Conservation (phyloP, 35 echinoderm and acorn worm genomes). For the Apostichopus californicus region DNA sequence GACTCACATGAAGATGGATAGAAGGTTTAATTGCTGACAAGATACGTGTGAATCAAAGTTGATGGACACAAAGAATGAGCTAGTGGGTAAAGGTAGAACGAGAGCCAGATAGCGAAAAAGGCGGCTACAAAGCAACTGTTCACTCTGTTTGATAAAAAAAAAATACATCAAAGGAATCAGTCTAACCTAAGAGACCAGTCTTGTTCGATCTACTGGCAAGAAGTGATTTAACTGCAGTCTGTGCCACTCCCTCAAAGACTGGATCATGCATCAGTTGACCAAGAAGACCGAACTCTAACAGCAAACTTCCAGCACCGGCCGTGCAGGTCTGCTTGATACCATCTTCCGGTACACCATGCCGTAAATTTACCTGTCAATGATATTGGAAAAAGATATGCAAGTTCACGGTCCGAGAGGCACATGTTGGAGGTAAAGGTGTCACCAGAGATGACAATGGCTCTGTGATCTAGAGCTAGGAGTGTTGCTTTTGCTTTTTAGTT, state of each 20-base stretch:
- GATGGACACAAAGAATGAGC: too few relatives aligned
- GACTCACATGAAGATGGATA: too few relatives aligned
- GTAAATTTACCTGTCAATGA: constrained; percentile 73
- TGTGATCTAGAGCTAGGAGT: too few relatives aligned
- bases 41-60: too few relatives aligned
- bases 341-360: constrained; percentile 70
- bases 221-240: constrained; percentile 67
- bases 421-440: too few relatives aligned
- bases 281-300: constrained; percentile 89
- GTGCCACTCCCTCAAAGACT: constrained; percentile 78
- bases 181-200: constrained; percentile 85
- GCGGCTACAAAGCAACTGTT: too few relatives aligned
- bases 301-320: constrained; percentile 85
- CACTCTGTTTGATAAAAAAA: not conserved
- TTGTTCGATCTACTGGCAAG: constrained; percentile 67
- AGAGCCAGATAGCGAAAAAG: too few relatives aligned
- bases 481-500: too few relatives aligned
- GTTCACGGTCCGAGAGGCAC: too few relatives aligned
- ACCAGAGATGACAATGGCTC: too few relatives aligned
- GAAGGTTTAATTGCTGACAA: too few relatives aligned
- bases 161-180: not conserved
- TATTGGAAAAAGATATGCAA: not conserved
- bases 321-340: constrained; percentile 87
- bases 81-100: too few relatives aligned
- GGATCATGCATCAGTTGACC: constrained; percentile 83